Evolutionary conservation across 1,140 invertebrate genomes (phyloP), one percentile per base, ranked within the genome.

Genomic region (Varroa destructor): DNA sequence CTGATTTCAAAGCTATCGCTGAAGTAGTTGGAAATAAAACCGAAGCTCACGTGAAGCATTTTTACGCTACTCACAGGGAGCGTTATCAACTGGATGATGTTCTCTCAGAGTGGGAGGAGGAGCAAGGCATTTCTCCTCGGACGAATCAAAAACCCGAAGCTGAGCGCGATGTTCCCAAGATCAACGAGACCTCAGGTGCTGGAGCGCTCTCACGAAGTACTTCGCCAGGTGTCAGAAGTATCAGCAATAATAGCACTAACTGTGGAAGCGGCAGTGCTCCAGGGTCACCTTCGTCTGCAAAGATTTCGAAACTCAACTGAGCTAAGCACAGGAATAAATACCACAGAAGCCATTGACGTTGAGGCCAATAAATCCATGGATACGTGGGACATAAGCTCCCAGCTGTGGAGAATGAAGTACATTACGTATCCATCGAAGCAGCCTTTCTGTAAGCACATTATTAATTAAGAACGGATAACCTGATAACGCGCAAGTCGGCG

Each of bases 21-120:
- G 92, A 97, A 80, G 87, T 93, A 4, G 87, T 97, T 73, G 90
- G 91, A 71, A 97, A 92, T 42, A 97, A 97, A 82, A 93, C 89
- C 1, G 92, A 96, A 79, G 85, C 87, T 54, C 93, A 97, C 79
- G 84, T 97, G 25, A 86, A 89, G 72, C 88, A 86, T 43, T 97
- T 97, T 81, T 95, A 89, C 79, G 84, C 89, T 0, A 93, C 90
- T 76, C 91, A 96, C 80, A 84, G 90, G 58, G 85, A 89, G 73
- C 85, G 90, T 67, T 94, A 91, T 80, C 92, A 93, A 80, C 82
- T 97, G 71, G 93, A 97, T 80, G 86, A 86, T 55, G 87, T 95
- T 8, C 79, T 96, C 12, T 87, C 88, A 76, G 91, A 96, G 77
- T 92, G 88, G 80, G 91, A 95, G 77, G 84, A 83, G 72, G 87